phyloP scores from a whole-genome alignment of 2,113 vertebrate species.

The Antechinus stuartii region DNA sequence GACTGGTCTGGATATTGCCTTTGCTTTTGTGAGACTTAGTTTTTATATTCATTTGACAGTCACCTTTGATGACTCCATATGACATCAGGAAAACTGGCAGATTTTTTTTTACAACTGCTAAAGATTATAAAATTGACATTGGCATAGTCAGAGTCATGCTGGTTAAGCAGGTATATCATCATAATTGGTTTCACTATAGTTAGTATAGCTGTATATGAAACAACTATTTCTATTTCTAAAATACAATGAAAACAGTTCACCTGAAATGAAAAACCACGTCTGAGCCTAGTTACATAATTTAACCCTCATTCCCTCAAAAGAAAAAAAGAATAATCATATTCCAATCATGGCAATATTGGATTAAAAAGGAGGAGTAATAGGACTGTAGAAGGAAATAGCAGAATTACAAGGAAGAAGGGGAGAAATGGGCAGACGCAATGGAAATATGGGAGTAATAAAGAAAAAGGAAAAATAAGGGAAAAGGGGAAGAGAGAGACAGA shows the following conservation, averaged over 20 bases:
- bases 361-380: not conserved
- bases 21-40: slow-evolving; percentile 4
- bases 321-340: not conserved
- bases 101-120: slow-evolving; percentile 25
- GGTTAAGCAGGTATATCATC: not conserved
- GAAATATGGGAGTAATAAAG: not conserved
- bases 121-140: not conserved
- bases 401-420: not conserved
- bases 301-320: not conserved
- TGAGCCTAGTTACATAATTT: not conserved
- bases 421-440: not conserved
- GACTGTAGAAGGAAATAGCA: not conserved
- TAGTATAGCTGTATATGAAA: not conserved
- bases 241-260: not conserved
- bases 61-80: not conserved
- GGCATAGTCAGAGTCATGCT: not conserved
- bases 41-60: slow-evolving; percentile 10
- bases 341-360: not conserved
- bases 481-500: not conserved
- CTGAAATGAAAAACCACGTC: not conserved
- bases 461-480: not conserved
- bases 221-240: not conserved
- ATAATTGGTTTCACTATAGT: not conserved
- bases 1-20: not conserved
- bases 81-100: not conserved